Evolutionary conservation across 2,888 invertebrate species (phyloP), one percentile per base, ranked within the genome.

Genomic region (Tipula vernalis): DNA sequence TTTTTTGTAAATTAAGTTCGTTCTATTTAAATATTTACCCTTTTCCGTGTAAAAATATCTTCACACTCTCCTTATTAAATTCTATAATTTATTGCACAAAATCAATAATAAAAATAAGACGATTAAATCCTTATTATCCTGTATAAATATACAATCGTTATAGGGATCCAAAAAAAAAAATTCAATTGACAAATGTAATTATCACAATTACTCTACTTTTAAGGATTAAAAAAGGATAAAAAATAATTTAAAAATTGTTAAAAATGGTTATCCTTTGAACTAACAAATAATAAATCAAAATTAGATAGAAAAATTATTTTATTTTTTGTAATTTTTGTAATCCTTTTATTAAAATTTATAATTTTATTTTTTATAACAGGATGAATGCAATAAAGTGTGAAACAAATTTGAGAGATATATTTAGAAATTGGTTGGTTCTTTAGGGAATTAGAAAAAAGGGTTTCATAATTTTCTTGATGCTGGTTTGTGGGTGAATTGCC

Each of bases 181-280:
- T 71, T 71, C 71, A 71, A 71, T 71, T 71, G 71, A 71, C 71
- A 71, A 71, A 71, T 71, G 71, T 71, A 71, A 71, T 71, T 71
- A 71, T 28, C 71, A 71, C 71, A 28, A 71, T 71, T 71, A 71
- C 71, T 71, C 71, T 71, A 71, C 28, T 71, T 71, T 71, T 71
- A 71, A 71, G 71, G 71, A 71, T 71, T 71, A 71, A 71, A 71
- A 71, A 18, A 71, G 28, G 71, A 71, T 71, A 71, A 28, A 71
- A 71, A 71, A 28, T 39, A 39, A 39, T 6, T 6, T 6, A 39
- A 39, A 39, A 39, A 39, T 71, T 28, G 28, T 71, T 71, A 71
- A 71, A 71, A 71, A 71, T 71, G n/a, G 71, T 71, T 71, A 71
- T 71, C 71, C 71, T 71, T 71, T 71, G 71, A 71, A 71, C 71